Evolutionary conservation across 2,797 vertebrate species (phyloP), one percentile per base, ranked within the genome.

Genomic region (Tarsius wallacei): DNA sequence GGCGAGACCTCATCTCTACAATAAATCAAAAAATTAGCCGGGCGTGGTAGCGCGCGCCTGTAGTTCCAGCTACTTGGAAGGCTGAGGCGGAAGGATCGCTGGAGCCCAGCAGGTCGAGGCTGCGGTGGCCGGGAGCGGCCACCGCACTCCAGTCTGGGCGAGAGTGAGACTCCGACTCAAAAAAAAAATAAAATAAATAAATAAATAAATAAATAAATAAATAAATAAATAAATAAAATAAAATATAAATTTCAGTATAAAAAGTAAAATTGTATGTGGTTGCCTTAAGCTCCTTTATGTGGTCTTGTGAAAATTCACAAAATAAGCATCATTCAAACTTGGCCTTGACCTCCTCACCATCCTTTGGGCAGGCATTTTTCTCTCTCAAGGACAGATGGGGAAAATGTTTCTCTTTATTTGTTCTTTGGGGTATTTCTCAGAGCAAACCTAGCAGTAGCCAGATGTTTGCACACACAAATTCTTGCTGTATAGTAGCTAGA

Each of bases 271-370:
- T 24, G 68, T 81, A 10, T 0, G 2, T 51, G n/a, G 31, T 73
- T 80, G 19, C n/a, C 49, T 36, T 31, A 57, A 87, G 28, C 31
- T 7, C 21, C 70, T 96, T 90, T 53, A 10, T 63, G 0, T 49
- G 22, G 31, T 82, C 74, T 93, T 80, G 15, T 63, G 63, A 87
- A 88, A 90, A 71, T 84, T 82, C 51, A 68, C 14, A 84, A 89
- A 80, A 51, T 87, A 81, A 22, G 1, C 36, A 0, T 78, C 59
- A 94, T 61, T 74, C 57, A 90, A 78, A 5, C 22, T 2, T 42
- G 22, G 28, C 10, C 57, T 95, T 81, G n/a, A 77, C 81, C 90
- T 82, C n/a, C 66, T 90, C 74, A 47, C 14, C 6, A 57, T 42
- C 33, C 21, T 78, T 77, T 59, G 33, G 16, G 36, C 28, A 89